Percentiles rank a stretch among this genome's conserved stretches.
Evolutionary conservation across 2,888 invertebrate genomes (phyloP).

Genomic region (Nasonovia ribisnigri): DNA sequence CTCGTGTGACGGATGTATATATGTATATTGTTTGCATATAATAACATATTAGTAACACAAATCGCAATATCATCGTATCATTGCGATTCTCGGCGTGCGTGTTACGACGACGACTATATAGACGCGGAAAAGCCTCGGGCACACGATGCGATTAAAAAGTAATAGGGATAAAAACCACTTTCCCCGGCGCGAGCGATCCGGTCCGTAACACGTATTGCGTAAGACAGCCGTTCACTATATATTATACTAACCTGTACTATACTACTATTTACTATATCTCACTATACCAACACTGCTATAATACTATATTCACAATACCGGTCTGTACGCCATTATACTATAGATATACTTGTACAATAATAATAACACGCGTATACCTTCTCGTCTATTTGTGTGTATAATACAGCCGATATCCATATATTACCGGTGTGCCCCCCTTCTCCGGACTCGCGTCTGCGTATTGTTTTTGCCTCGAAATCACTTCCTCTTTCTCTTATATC

Average conservation of each 20-base stretch:
- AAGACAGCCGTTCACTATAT: conserved; percentile 43
- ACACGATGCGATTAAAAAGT: conserved; percentile 54
- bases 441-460: background rate
- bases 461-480: background rate
- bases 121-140: conserved; percentile 58
- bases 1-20: background rate
- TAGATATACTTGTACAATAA: background rate
- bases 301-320: background rate
- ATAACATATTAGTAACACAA: background rate
- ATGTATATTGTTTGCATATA: background rate
- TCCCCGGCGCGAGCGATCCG: conserved; percentile 49
- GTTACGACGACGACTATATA: background rate
- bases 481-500: background rate
- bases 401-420: background rate
- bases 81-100: background rate
- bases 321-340: background rate
- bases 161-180: conserved; percentile 59
- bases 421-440: background rate
- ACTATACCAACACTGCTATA: background rate
- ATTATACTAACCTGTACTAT: background rate
- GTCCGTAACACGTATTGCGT: conserved; percentile 53
- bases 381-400: too few relatives aligned
- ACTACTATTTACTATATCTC: conserved; percentile 1
- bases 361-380: background rate
- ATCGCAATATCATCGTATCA: background rate